Conservation (phyloP, 2,888 invertebrate genomes). For the Hecatera dysodea region DNA sequence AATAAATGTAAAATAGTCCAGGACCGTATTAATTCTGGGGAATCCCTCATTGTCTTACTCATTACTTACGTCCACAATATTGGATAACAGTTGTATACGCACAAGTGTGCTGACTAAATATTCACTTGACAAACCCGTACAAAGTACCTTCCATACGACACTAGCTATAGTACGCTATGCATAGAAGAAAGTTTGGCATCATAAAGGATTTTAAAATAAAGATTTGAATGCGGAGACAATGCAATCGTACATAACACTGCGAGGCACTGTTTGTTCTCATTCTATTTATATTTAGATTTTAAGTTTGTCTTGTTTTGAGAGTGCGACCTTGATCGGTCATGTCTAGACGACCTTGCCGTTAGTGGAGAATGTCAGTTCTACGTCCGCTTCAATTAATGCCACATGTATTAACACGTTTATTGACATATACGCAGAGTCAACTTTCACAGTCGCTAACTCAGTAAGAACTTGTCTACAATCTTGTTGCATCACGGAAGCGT, state of each 20-base stretch:
- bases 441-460: slow-evolving; percentile 73
- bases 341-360: slow-evolving; percentile 80
- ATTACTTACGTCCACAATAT: not conserved
- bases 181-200: slow-evolving; percentile 41
- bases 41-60: slow-evolving; percentile 6
- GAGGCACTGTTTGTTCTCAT: slow-evolving; percentile 53
- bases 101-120: not conserved
- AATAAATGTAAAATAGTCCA: not conserved
- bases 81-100: slow-evolving; percentile 24
- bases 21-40: slow-evolving; percentile 6
- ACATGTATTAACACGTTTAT: slow-evolving; percentile 67
- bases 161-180: slow-evolving; percentile 13
- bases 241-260: slow-evolving; percentile 49
- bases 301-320: slow-evolving; percentile 69
- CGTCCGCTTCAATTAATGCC: slow-evolving; percentile 76
- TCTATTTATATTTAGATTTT: slow-evolving; percentile 62
- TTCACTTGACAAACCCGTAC: not conserved
- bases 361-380: slow-evolving; percentile 77
- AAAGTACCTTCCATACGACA: not conserved
- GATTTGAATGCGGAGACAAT: slow-evolving; percentile 28
- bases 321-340: slow-evolving; percentile 78
- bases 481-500: slow-evolving; percentile 75
- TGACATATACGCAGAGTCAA: slow-evolving; percentile 72
- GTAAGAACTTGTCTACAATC: slow-evolving; percentile 63
- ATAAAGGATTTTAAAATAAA: slow-evolving; percentile 41